phyloP scores from a whole-genome alignment of 2,113 vertebrate genomes.

The Eulemur macaco region DNA sequence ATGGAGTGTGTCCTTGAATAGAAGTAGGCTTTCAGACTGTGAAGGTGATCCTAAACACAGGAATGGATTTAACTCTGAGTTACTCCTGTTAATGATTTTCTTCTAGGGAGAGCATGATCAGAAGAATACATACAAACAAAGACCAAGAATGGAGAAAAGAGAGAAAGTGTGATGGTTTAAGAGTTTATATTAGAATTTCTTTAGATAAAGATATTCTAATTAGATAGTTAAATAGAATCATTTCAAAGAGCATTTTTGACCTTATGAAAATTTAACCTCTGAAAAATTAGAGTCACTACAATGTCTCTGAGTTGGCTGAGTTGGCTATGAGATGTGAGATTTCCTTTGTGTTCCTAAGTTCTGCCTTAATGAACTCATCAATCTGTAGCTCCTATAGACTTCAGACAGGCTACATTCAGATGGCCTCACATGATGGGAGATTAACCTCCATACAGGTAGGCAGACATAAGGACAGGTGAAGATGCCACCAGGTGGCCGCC shows the following conservation, averaged over 20 bases:
- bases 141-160: not conserved
- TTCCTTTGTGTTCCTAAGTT: not conserved
- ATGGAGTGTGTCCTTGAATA: not conserved
- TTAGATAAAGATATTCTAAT: not conserved
- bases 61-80: not conserved
- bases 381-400: not conserved
- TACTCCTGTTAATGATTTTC: not conserved
- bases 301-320: not conserved
- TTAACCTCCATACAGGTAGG: not conserved
- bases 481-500: not conserved
- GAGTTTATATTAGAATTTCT: not conserved
- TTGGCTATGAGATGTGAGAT: not conserved
- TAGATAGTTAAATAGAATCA: not conserved
- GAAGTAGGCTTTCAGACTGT: not conserved
- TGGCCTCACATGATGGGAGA: not conserved
- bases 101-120: not conserved
- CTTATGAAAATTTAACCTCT: not conserved
- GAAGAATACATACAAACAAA: not conserved
- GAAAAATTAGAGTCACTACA: not conserved
- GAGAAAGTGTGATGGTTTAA: not conserved
- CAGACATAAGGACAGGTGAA: not conserved
- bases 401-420: not conserved
- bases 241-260: not conserved
- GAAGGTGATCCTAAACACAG: not conserved
- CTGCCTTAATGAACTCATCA: not conserved